Conservation (phyloP, 2,888 invertebrate species). For the Parapristionchus giblindavisi region DNA sequence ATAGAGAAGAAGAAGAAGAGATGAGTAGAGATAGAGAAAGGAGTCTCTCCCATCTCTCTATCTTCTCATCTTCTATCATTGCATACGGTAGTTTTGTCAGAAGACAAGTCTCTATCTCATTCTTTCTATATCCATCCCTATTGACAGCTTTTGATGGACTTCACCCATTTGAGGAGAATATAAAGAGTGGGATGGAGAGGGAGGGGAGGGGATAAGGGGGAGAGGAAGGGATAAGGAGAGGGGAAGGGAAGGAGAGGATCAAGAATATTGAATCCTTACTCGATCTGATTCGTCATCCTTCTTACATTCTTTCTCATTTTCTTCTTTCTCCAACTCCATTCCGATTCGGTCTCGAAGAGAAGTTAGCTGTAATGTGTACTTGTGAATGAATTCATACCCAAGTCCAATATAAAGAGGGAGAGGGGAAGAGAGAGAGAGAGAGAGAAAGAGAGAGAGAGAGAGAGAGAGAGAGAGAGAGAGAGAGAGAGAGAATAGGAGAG, state of each 20-base stretch:
- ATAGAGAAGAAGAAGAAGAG: slow-evolving; percentile 22
- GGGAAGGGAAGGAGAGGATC: not conserved
- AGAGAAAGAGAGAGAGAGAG: not conserved
- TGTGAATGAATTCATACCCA: slow-evolving; percentile 3
- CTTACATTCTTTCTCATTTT: slow-evolving; percentile 51
- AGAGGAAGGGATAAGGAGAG: not conserved
- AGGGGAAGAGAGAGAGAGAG: not conserved
- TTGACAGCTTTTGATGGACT: not conserved
- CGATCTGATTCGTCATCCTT: slow-evolving; percentile 7
- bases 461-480: slow-evolving; percentile 4
- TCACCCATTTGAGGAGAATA: not conserved
- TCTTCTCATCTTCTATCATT: not conserved
- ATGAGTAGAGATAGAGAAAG: not conserved
- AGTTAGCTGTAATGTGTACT: slow-evolving; percentile 50
- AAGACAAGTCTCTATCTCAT: not conserved
- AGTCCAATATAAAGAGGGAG: too few relatives aligned
- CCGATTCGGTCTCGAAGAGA: slow-evolving; percentile 58
- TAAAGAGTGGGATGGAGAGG: not conserved
- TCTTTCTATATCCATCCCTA: not conserved
- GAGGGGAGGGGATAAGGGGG: not conserved
- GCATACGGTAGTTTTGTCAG: slow-evolving; percentile 21
- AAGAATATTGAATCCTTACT: not conserved
- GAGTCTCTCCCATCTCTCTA: slow-evolving; percentile 10
- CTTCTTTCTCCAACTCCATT: slow-evolving; percentile 45
- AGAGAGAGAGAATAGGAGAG: slow-evolving; percentile 1